Base-by-base conservation (phyloP, 2,113 vertebrate genomes). In the Brachyhypopomus occidentalis region DNA sequence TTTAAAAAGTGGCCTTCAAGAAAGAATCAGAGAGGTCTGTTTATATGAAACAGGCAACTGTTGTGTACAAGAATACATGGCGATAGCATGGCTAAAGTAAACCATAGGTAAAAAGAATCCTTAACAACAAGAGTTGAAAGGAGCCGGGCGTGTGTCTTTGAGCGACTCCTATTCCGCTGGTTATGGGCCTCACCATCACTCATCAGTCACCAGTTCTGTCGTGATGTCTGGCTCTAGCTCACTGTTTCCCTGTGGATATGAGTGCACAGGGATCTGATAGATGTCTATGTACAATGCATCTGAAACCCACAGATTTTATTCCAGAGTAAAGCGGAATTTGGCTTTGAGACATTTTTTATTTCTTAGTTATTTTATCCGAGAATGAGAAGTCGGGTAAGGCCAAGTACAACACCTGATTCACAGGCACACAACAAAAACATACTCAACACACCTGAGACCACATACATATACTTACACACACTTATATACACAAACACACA, bases 401-500 rank as follows among this genome's bases (percentile, higher is more conserved):
- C 30, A 52, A 11, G 5, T 30, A 67, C 5, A 17, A 67, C 30
- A 70, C 7, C 36, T 11, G 20, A 70, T 22, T 41, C 45, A 52
- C 45, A 52, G 9, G 16, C 36, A 70, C 66, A 41, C 66, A 70
- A n/a, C n/a, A 11, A 41, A 11, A 41, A 41, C 36, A 58, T 12
- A 60, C 58, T 60, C n/a, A 22, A 22, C 0, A 60, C 19, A 60
- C 58, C 2, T 22, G n/a, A 20, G 20, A 5, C 19, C 20, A 58
- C 56, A 58, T n/a, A 58, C 8, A 58, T 12, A 58, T 12, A 67
- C 0, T 19, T 4, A 66, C 20, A 66, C 64, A 67, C 34, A n/a
- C 64, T 11, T 45, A 34, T 62, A 78, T 20, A 78, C 38, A 77
- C 36, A 78, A 30, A 66, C 70, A 74, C 25, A 56, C 52, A 83